Evolutionary conservation across 2,888 invertebrate species (phyloP).

Genomic region (Acanthococcus lagerstroemiae): DNA sequence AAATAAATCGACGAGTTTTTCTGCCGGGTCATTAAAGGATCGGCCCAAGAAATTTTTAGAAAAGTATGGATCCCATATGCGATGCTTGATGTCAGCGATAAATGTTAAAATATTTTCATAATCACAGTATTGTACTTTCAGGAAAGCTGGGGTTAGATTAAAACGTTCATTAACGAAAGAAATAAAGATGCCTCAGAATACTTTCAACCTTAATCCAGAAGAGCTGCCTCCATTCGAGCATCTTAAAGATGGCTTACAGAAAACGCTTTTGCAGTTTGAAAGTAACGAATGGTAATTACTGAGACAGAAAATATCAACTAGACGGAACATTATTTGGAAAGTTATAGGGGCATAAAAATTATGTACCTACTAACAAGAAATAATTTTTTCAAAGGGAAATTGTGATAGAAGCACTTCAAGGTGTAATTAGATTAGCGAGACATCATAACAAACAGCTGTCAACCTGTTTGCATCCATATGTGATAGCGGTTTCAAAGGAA

Average conservation of each 20-base stretch:
- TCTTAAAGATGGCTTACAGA: constrained; percentile 54
- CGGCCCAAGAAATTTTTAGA: constrained; percentile 16
- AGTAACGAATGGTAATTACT: constrained; percentile 56
- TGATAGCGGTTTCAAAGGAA: constrained; percentile 60
- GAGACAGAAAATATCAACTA: too few species aligned
- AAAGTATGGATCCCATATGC: constrained; percentile 4
- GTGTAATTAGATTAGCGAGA: constrained; percentile 56
- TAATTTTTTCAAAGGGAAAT: constrained; percentile 50
- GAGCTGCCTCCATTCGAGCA: constrained; percentile 49
- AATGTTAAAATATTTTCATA: background rate
- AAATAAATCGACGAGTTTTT: too few species aligned
- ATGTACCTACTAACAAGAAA: background rate
- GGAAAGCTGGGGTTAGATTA: constrained; percentile 23
- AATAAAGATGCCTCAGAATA: constrained; percentile 32
- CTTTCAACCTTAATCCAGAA: constrained; percentile 36
- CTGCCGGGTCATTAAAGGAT: too few species aligned
- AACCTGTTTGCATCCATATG: constrained; percentile 54
- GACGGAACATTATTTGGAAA: background rate
- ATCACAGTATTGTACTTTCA: background rate
- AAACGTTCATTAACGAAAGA: constrained; percentile 26
- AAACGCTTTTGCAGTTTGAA: constrained; percentile 56
- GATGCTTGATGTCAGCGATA: too few species aligned
- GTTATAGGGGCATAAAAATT: too few species aligned
- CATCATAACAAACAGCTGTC: constrained; percentile 53
- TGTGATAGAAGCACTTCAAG: constrained; percentile 60